Percentiles rank a stretch among this genome's conserved stretches.
Evolutionary conservation across 1,140 invertebrate genomes (phyloP).

Genomic region (Drosophila tani): DNA sequence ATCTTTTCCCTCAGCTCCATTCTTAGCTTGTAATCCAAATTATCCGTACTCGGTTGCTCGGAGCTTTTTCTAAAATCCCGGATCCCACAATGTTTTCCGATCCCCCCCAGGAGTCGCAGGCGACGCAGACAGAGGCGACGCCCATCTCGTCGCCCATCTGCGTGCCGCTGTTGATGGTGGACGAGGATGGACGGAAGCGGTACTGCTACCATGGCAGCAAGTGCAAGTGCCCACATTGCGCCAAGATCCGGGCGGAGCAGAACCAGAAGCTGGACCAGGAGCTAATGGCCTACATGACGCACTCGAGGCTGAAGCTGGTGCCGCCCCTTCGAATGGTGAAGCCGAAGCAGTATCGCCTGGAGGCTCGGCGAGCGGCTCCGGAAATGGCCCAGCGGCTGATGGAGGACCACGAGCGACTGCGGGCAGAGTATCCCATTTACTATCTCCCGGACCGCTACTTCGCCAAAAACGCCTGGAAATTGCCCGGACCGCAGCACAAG

Average conservation of each 20-base stretch:
- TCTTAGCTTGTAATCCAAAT: constrained; percentile 4
- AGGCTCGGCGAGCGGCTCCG: constrained; percentile 27
- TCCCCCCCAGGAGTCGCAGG: constrained; percentile 23
- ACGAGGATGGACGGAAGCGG: constrained; percentile 56
- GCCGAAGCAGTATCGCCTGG: constrained; percentile 52
- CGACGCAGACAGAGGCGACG: constrained; percentile 56
- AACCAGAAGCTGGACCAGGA: constrained; percentile 46
- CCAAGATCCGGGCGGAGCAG: constrained; percentile 24
- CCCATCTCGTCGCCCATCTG: constrained; percentile 27
- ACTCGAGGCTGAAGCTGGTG: constrained; percentile 35
- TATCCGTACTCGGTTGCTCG: background rate
- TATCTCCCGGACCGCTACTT: constrained; percentile 60
- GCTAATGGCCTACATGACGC: constrained; percentile 34
- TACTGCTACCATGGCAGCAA: constrained; percentile 76
- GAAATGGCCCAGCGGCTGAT: constrained; percentile 41
- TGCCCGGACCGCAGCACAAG: constrained; percentile 38
- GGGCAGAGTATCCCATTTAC: constrained; percentile 40
- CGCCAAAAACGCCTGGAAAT: constrained; percentile 4
- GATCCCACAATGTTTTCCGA: constrained; percentile 43
- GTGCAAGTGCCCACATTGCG: constrained; percentile 54
- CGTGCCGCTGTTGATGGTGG: constrained; percentile 56
- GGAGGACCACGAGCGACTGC: constrained; percentile 52
- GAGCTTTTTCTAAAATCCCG: background rate
- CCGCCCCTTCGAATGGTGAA: constrained; percentile 48
- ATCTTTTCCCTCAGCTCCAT: background rate